phyloP scores from a whole-genome alignment of 2,113 vertebrate species.

The Lagopus leucura region DNA sequence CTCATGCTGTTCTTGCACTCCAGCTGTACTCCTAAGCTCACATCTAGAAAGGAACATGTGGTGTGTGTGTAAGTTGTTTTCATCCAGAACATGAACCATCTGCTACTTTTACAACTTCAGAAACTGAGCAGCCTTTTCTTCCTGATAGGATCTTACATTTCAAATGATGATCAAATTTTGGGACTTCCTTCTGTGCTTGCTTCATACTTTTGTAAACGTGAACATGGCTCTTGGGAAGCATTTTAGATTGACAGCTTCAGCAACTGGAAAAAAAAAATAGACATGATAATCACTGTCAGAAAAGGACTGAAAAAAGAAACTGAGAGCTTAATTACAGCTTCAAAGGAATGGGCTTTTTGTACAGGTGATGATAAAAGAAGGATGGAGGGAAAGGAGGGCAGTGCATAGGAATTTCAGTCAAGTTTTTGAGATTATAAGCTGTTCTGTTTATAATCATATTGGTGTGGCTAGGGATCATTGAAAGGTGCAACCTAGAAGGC shows the following conservation, averaged over 20 bases:
- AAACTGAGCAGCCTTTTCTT: neutral
- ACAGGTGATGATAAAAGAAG: neutral
- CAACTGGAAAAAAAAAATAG: neutral
- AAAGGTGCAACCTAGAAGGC: neutral
- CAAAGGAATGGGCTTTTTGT: conserved; percentile 10
- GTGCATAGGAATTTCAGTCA: neutral
- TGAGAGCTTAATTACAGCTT: neutral
- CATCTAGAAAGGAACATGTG: neutral
- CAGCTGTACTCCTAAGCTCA: neutral
- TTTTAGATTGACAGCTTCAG: conserved; percentile 12
- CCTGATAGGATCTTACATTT: conserved; percentile 15
- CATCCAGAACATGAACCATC: neutral
- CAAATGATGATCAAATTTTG: neutral
- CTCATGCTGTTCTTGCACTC: neutral
- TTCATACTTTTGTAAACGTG: neutral
- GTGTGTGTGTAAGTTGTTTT: neutral
- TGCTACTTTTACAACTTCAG: conserved; percentile 24
- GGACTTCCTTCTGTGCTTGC: neutral
- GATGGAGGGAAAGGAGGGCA: neutral
- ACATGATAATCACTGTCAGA: conserved; percentile 24
- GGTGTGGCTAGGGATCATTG: neutral
- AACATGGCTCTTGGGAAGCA: conserved; percentile 6
- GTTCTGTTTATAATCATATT: neutral
- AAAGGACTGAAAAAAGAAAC: conserved; percentile 10
- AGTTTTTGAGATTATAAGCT: neutral